Percentiles rank a stretch among this genome's conserved stretches.
Conservation (phyloP, 2,797 vertebrate species). For the Otolemur crassicaudatus region DNA sequence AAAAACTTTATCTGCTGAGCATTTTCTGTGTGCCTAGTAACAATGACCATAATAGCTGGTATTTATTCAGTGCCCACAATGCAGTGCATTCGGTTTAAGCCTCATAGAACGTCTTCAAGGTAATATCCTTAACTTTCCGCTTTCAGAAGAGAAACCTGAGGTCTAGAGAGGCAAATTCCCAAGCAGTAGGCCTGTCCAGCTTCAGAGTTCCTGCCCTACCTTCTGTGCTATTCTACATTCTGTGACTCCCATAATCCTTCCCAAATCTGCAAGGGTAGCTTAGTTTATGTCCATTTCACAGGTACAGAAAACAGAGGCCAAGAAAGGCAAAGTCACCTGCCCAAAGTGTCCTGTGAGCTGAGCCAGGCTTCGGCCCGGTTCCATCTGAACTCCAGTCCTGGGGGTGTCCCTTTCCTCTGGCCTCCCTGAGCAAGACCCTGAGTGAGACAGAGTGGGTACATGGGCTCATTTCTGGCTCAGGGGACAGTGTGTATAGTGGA, state of each 20-base stretch:
- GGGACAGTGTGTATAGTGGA: not conserved
- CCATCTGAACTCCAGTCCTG: not conserved
- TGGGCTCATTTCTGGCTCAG: not conserved
- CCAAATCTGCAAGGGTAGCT: not conserved
- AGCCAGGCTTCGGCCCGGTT: not conserved
- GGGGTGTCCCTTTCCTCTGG: not conserved
- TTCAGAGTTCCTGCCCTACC: not conserved
- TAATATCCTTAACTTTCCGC: not conserved
- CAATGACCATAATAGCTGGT: fast-evolving
- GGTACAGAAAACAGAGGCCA: not conserved
- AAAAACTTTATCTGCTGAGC: no score
- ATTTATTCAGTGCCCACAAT: not conserved
- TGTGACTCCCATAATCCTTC: not conserved
- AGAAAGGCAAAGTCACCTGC: not conserved
- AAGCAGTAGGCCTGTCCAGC: not conserved
- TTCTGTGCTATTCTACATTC: not conserved
- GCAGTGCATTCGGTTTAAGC: fast-evolving
- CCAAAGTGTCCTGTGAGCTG: not conserved
- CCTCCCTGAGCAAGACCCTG: not conserved
- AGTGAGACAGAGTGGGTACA: not conserved
- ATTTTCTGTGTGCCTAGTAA: not conserved
- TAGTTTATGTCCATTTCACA: not conserved
- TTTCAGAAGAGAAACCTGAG: not conserved
- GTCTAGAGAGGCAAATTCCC: not conserved
- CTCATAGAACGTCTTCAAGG: not conserved